Evolutionary conservation across 2,888 invertebrate genomes (phyloP), one percentile per base, ranked within the genome.

Genomic region (Aproaerema taeniolella): DNA sequence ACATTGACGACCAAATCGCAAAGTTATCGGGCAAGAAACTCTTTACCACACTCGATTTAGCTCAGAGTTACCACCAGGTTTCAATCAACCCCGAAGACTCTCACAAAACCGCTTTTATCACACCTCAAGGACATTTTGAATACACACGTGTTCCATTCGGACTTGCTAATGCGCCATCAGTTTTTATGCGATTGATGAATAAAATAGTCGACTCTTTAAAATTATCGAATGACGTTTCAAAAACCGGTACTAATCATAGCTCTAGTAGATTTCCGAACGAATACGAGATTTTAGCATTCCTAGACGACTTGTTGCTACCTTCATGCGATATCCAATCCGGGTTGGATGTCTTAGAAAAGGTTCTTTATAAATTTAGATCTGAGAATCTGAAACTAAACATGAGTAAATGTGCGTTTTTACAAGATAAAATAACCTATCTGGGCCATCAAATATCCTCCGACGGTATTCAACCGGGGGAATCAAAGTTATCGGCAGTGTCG

Each of bases 341-440:
- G 2, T 16, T 52, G 26, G 20, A 35, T 1, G 9, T 48, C 1
- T 36, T 50, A 20, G 38, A 50, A 31, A 29, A 16, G 7, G 45
- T 49, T 1, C 26, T 50, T 3, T 1, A 32, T 12, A 43, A 43
- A 17, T 41, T 52, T 2, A n/a, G 30, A 16, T n/a, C 14, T 0
- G 46, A 38, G 31, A 46, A 49, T 33, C 20, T 56, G 25, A 59
- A 52, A 43, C 32, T 57, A 30, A 59, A 59, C 35, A 42, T 55
- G 36, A 42, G 12, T 5, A 57, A 56, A 30, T 57, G 52, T 42
- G 42, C 46, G 17, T 67, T 56, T 31, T 48, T 58, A n/a, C 39
- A 55, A 47, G 34, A 20, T 10, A 25, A 41, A 31, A 34, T 58
- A 1, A 46, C 47, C 0, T 57, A 53, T 34, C 41, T 58, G 34